These are phyloP conservation scores for Corbicula japonica DNA, from an alignment of 2,888 invertebrate species.

Conservation along the genomic window DNA sequence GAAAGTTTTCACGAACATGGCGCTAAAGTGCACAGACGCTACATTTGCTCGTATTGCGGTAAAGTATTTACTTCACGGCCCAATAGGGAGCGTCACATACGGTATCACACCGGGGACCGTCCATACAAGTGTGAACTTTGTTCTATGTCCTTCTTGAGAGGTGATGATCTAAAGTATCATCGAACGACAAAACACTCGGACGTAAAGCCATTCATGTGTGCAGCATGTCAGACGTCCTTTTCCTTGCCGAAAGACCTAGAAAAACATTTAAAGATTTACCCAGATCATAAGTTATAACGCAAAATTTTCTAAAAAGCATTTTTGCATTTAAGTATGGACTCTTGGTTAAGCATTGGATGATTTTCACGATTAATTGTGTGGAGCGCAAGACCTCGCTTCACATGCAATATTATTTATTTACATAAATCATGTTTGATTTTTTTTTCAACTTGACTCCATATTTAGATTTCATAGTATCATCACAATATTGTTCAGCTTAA, in stretches of 20 bases:
- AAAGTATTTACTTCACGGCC: constrained; percentile 85
- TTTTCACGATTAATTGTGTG: too few relatives aligned
- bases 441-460: too few relatives aligned
- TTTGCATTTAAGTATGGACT: too few relatives aligned
- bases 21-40: constrained; percentile 80
- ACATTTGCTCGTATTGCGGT: constrained; percentile 83
- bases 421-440: too few relatives aligned
- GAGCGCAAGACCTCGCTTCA: too few relatives aligned
- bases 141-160: constrained; percentile 76
- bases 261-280: constrained; percentile 68
- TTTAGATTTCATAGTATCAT: too few relatives aligned
- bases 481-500: too few relatives aligned
- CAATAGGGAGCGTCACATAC: constrained; percentile 84
- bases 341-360: too few relatives aligned
- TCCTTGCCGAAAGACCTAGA: constrained; percentile 77
- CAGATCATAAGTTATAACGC: constrained; percentile 55
- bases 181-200: constrained; percentile 79
- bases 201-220: constrained; percentile 74
- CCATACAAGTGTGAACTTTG: constrained; percentile 83
- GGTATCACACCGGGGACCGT: constrained; percentile 85
- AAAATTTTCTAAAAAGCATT: too few relatives aligned
- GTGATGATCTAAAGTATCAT: constrained; percentile 82
- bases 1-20: constrained; percentile 82
- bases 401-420: too few relatives aligned
- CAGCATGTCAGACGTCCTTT: constrained; percentile 72